These are phyloP conservation scores for Anolis apletophallus DNA, from an alignment of 2,797 vertebrate species.

Conservation along the genomic window DNA sequence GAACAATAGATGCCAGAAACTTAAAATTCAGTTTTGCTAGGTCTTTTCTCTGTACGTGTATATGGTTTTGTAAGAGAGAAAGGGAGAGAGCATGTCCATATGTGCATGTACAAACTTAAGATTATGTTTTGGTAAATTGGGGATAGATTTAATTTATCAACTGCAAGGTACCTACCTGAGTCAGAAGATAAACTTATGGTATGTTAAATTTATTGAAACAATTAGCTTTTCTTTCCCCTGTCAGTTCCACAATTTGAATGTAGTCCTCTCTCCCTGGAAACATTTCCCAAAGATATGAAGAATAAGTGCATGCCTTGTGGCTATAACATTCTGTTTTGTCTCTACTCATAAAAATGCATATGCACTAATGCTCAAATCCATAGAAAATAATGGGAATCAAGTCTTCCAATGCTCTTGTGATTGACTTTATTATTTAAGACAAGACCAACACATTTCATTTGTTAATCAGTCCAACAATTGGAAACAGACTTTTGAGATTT, in stretches of 20 bases:
- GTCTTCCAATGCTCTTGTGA: too few species aligned
- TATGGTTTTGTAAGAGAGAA: neutral
- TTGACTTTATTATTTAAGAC: too few species aligned
- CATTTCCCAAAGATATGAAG: neutral
- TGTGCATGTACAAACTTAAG: too few species aligned
- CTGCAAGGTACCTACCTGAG: neutral
- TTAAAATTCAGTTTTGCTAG: neutral
- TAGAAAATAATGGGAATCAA: too few species aligned
- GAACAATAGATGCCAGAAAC: neutral
- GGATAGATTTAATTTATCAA: neutral
- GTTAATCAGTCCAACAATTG: too few species aligned
- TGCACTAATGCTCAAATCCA: too few species aligned
- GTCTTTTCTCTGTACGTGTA: neutral
- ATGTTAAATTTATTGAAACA: neutral
- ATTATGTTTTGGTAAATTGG: neutral
- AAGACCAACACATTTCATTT: too few species aligned
- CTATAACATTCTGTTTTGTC: too few species aligned
- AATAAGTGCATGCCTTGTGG: neutral
- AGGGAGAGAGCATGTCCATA: too few species aligned
- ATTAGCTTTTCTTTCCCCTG: neutral
- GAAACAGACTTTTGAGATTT: too few species aligned
- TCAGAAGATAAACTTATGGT: neutral
- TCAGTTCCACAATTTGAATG: neutral
- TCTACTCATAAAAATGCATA: neutral
- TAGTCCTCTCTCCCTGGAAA: neutral